These are phyloP conservation scores for Copidosoma aretas DNA, from an alignment of 2,888 invertebrate species.

Conservation along the genomic window DNA sequence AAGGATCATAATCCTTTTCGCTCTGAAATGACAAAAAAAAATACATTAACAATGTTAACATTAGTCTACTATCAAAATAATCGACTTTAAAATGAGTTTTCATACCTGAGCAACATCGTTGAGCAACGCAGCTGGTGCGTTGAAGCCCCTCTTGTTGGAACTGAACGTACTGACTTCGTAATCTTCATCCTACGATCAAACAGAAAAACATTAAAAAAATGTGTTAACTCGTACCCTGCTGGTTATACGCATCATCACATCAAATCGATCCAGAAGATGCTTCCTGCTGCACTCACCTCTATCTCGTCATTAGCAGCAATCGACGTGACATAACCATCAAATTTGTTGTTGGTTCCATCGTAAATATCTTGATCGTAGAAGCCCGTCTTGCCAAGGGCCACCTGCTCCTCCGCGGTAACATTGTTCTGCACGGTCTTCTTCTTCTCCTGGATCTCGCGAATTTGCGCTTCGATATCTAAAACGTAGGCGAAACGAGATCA, in stretches of 20 bases:
- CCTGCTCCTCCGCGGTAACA: constrained; percentile 72
- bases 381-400: constrained; percentile 83
- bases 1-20: constrained; percentile 92
- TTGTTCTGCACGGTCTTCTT: constrained; percentile 79
- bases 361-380: constrained; percentile 93
- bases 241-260: neutral
- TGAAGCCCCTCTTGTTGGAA: constrained; percentile 78
- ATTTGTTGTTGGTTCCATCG: constrained; percentile 80
- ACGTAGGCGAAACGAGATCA: constrained; percentile 45
- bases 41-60: neutral
- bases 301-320: constrained; percentile 96
- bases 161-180: constrained; percentile 77
- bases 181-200: constrained; percentile 76
- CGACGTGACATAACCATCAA: constrained; percentile 93
- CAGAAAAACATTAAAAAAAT: neutral
- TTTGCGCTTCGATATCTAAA: constrained; percentile 93
- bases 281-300: constrained; percentile 65
- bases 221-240: neutral
- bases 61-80: neutral
- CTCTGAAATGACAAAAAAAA: constrained; percentile 66
- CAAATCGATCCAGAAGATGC: neutral
- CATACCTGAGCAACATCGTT: constrained; percentile 89
- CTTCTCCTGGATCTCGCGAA: constrained; percentile 86
- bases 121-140: constrained; percentile 85
- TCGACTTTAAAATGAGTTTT: neutral